These are phyloP conservation scores for Urocolius indicus DNA, from an alignment of 2,113 vertebrate species.

Conservation along the genomic window DNA sequence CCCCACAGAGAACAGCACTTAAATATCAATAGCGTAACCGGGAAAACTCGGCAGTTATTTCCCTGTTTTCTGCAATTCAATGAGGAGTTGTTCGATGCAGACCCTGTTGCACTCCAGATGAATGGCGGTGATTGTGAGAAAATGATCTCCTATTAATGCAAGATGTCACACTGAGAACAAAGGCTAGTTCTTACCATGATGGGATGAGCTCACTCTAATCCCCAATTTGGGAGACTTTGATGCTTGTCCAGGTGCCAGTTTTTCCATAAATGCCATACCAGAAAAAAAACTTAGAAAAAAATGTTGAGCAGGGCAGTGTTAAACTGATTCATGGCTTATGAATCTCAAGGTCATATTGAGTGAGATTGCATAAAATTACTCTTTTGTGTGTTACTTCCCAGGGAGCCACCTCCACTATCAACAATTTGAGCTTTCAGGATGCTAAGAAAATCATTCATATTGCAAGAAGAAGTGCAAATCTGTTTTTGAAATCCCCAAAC, in stretches of 20 bases:
- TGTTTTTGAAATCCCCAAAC: neutral
- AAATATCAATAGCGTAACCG: conserved; percentile 78
- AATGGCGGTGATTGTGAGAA: conserved; percentile 85
- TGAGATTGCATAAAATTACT: conserved; percentile 28
- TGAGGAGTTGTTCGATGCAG: conserved; percentile 80
- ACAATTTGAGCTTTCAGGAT: neutral
- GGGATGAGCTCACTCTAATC: conserved; percentile 80
- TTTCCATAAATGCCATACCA: conserved; percentile 59
- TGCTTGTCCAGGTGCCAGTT: conserved; percentile 75
- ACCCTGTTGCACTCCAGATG: conserved; percentile 73
- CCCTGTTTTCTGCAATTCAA: conserved; percentile 78
- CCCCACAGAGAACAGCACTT: conserved; percentile 66
- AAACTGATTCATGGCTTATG: conserved; percentile 22
- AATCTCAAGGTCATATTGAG: conserved; percentile 60
- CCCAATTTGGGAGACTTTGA: conserved; percentile 69
- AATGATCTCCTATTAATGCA: conserved; percentile 75
- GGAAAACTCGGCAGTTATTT: conserved; percentile 81
- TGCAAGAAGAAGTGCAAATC: neutral
- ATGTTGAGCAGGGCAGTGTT: conserved; percentile 17
- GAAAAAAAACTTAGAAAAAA: neutral
- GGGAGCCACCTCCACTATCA: neutral
- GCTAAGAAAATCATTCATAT: neutral
- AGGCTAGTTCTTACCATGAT: conserved; percentile 77
- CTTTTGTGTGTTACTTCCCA: neutral
- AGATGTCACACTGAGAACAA: conserved; percentile 79